Evolutionary conservation across 1,140 invertebrate species (phyloP).

Genomic region (Papilio xuthus): DNA sequence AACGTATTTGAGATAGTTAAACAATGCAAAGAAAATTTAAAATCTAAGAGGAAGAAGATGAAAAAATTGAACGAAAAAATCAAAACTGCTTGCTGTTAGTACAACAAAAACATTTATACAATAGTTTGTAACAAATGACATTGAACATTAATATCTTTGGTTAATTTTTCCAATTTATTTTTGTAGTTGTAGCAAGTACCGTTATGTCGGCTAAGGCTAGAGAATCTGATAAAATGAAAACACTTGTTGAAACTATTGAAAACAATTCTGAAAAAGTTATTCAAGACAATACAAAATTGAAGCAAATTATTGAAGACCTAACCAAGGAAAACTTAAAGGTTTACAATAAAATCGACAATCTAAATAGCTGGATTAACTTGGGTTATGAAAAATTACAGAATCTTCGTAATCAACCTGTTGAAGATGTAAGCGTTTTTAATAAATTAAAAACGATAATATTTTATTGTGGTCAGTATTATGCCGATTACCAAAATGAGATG

Average conservation of each 20-base stretch:
- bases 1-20: constrained; percentile 33
- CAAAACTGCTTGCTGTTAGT: constrained; percentile 33
- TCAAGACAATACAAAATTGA: constrained; percentile 21
- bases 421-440: constrained; percentile 26
- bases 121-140: neutral
- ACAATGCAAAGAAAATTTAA: constrained; percentile 14
- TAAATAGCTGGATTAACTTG: constrained; percentile 29
- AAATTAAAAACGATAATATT: constrained; percentile 36
- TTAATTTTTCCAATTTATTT: neutral
- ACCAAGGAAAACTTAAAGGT: constrained; percentile 26
- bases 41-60: constrained; percentile 29
- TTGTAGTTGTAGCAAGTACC: constrained; percentile 30
- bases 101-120: constrained; percentile 1
- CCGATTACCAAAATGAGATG: constrained; percentile 31
- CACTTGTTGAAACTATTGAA: constrained; percentile 12
- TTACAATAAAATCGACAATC: constrained; percentile 22
- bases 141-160: too few relatives aligned
- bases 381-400: constrained; percentile 34
- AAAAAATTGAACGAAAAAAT: constrained; percentile 29
- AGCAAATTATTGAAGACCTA: constrained; percentile 15
- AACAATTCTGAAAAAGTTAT: constrained; percentile 20
- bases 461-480: constrained; percentile 35
- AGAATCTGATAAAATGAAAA: constrained; percentile 33
- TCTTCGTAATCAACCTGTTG: constrained; percentile 14
- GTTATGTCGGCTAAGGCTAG: constrained; percentile 32